phyloP scores from a whole-genome alignment of 1,140 invertebrate genomes.

The Samia ricini region DNA sequence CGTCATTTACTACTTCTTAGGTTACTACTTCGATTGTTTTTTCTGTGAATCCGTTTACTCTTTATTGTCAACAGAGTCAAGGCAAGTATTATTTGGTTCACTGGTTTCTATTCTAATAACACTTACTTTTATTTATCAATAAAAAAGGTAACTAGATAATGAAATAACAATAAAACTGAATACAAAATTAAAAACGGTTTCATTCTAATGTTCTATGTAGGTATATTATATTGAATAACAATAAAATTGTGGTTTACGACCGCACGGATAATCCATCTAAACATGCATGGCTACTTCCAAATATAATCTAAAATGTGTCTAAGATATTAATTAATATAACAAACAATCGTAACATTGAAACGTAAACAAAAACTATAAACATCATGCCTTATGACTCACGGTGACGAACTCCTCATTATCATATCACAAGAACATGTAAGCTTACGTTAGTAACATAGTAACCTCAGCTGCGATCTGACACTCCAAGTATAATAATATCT shows the following conservation, averaged over 20 bases:
- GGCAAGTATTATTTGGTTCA: background rate
- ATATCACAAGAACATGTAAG: constrained; percentile 57
- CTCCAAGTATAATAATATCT: background rate
- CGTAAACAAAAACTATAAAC: constrained; percentile 73
- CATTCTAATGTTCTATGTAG: no score
- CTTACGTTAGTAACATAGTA: constrained; percentile 53
- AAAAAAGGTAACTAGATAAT: constrained; percentile 5
- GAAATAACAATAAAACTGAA: no score
- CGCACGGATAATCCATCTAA: constrained; percentile 30
- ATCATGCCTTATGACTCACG: constrained; percentile 70
- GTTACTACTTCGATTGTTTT: no score
- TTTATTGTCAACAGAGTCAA: background rate
- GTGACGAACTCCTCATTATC: constrained; percentile 72
- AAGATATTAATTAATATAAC: constrained; percentile 31
- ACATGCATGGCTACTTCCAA: constrained; percentile 43
- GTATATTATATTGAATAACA: constrained; percentile 17
- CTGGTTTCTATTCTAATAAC: background rate
- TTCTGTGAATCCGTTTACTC: background rate
- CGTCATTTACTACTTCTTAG: background rate
- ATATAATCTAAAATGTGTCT: constrained; percentile 44
- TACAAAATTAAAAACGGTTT: no score
- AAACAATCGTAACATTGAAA: constrained; percentile 43
- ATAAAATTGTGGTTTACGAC: constrained; percentile 20
- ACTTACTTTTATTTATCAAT: no score
- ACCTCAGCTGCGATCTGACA: constrained; percentile 2